Conservation (phyloP, 2,888 invertebrate genomes). For the Eudasyphora cyanicolor region DNA sequence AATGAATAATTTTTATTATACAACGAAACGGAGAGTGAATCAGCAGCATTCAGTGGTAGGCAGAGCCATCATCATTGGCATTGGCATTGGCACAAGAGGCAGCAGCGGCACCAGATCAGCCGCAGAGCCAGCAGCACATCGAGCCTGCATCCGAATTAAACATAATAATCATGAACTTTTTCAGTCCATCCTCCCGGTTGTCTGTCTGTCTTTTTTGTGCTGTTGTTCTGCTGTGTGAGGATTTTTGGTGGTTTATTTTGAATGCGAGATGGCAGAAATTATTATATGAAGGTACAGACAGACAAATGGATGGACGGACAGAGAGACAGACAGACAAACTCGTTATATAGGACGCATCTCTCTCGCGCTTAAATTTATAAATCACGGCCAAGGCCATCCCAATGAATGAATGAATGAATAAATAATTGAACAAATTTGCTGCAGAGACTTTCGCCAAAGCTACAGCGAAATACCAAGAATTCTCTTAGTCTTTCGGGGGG, state of each 20-base stretch:
- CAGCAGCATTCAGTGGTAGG: constrained; percentile 6
- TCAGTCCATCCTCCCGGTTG: constrained; percentile 38
- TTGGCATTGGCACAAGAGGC: constrained; percentile 13
- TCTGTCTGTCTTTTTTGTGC: background rate
- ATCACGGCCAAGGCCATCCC: constrained; percentile 64
- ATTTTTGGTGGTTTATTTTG: constrained; percentile 61
- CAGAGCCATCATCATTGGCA: too few species aligned
- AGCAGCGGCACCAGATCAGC: background rate
- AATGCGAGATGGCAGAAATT: constrained; percentile 32
- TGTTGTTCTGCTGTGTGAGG: constrained; percentile 44
- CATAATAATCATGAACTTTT: constrained; percentile 60
- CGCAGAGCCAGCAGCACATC: background rate
- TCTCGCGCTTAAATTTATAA: constrained; percentile 50
- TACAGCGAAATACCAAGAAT: background rate
- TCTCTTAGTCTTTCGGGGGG: constrained; percentile 24
- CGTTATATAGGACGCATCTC: constrained; percentile 39
- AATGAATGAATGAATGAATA: constrained; percentile 25
- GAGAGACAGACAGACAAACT: background rate
- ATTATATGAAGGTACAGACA: constrained; percentile 13
- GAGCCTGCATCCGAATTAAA: constrained; percentile 2
- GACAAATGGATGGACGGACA: too few species aligned
- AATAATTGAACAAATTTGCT: constrained; percentile 34
- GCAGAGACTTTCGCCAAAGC: background rate
- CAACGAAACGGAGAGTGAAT: constrained; percentile 39
- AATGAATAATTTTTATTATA: constrained; percentile 57